Base-by-base conservation (phyloP, 1,140 invertebrate species). In the Latrodectus geometricus region DNA sequence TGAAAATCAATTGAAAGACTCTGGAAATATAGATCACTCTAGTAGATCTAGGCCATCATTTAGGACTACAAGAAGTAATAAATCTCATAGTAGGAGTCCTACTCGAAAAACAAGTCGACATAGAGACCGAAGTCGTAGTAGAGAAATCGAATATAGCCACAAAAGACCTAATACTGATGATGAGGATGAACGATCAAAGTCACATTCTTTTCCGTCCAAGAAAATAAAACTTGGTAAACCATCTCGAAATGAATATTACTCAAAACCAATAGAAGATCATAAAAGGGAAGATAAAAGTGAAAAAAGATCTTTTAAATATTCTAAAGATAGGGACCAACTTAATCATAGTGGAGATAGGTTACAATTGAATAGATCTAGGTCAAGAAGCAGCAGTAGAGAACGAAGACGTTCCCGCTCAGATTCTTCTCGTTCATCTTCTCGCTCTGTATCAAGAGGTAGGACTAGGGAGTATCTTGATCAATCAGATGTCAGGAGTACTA, bases 321-420 rank as follows among this genome's bases (percentile, higher is more conserved):
- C 11, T 4, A 61, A 21, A 49, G 88, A 86, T 15, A 86, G 88
- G n/a, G 83, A 77, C 2, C 88, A 86, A 76, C 87, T 87, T 50
- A 85, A 87, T 74, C 23, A 17, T 61, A 52, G 49, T 88, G 48
- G 86, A 52, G 70, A 76, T 81, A 86, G 82, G 50, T 66, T 74
- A 11, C 54, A 87, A 20, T 73, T 82, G 14, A 88, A 86, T 87
- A 66, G 66, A 50, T 78, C 48, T 15, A 74, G 52, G 72, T 56
- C 66, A 50, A 54, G 84, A 61, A 69, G 66, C 21, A 52, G 66
- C 35, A 76, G 65, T 20, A 20, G 49, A 21, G 66, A 87, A 66
- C 61, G 74, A 77, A 70, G 48, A 20, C 35, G 56, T 7, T 65
- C 48, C 4, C 48, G 65, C 14, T 78, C 76, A 1, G n/a, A 61